A percentile compares a stretch with the other conserved stretches of the same genome.
phyloP scores from a whole-genome alignment of 2,888 invertebrate species.

The Osedax fenrisi region DNA sequence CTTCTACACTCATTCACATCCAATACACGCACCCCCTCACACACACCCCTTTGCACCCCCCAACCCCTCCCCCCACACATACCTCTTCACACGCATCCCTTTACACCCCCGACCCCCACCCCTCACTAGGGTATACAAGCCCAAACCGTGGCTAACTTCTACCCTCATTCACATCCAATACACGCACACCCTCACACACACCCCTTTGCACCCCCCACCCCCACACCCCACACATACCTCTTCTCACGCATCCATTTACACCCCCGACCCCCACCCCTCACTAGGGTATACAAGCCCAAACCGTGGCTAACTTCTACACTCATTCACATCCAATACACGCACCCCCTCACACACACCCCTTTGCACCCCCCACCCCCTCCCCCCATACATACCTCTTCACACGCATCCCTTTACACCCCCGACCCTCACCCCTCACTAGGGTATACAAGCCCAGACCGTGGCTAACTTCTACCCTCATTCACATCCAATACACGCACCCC shows the following conservation, averaged over 20 bases:
- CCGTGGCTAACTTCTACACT: conserved; percentile 85
- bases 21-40: conserved; percentile 51
- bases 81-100: no score
- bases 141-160: conserved; percentile 92
- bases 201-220: no score
- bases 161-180: conserved; percentile 52
- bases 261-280: not conserved
- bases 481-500: conserved; percentile 51
- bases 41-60: not conserved
- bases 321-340: conserved; percentile 58
- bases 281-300: conserved; percentile 74
- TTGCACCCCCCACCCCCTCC: not conserved
- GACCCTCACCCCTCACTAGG: not conserved
- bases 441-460: conserved; percentile 84
- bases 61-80: not conserved
- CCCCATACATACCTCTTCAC: not conserved
- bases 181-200: no score
- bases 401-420: not conserved
- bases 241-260: no score
- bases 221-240: no score
- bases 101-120: no score
- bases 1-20: not conserved
- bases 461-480: conserved; percentile 84
- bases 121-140: conserved; percentile 70
- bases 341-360: conserved; percentile 35